phyloP scores from a whole-genome alignment of 2,797 vertebrate genomes.

The Lepus oiostolus region DNA sequence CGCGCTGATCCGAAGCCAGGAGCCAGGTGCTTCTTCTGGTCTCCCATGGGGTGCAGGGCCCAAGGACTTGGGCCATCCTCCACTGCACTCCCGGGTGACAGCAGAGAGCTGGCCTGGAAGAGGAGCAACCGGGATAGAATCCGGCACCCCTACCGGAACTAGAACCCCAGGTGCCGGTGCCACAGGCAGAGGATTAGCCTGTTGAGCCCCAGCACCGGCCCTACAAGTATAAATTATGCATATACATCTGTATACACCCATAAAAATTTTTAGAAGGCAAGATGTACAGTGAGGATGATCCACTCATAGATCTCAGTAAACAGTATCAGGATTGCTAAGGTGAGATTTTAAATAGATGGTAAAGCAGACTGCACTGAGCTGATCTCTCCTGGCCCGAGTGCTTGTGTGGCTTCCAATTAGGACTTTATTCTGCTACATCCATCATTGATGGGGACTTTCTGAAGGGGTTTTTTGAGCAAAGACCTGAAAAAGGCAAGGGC shows the following conservation, averaged over 20 bases:
- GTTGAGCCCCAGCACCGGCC: too few species aligned
- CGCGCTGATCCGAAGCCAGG: too few species aligned
- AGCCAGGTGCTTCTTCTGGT: too few species aligned
- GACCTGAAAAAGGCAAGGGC: not conserved
- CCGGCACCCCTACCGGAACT: too few species aligned
- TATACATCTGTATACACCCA: not conserved
- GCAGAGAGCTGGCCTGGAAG: too few species aligned
- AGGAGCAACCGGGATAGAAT: too few species aligned
- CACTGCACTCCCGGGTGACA: too few species aligned
- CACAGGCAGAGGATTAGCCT: too few species aligned
- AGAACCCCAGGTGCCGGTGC: too few species aligned
- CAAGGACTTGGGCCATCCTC: too few species aligned
- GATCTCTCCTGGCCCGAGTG: rapidly evolving
- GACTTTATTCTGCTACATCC: not conserved
- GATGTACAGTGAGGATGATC: not conserved
- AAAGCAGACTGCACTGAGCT: not conserved
- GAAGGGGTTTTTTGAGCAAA: not conserved
- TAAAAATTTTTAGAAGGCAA: not conserved
- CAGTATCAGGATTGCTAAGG: not conserved
- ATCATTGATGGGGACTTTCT: not conserved
- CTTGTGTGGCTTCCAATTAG: not conserved
- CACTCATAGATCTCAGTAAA: not conserved
- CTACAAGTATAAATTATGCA: not conserved
- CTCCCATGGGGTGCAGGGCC: too few species aligned
- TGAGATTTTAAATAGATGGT: not conserved